phyloP scores from a whole-genome alignment of 64 coral and sea anemone genomes.

The Dendrophyllia cribrosa region DNA sequence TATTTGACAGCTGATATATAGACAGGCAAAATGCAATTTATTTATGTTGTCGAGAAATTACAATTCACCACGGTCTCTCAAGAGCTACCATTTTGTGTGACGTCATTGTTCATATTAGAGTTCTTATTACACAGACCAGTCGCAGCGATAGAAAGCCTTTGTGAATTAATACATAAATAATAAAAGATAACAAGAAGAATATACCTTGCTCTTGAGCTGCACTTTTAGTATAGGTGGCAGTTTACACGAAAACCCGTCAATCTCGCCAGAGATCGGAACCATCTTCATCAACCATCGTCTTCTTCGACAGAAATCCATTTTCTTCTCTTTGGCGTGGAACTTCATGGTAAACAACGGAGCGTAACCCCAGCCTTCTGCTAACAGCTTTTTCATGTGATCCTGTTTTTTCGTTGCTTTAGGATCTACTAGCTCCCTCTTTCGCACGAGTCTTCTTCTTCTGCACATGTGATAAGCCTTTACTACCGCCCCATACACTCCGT shows the following conservation, averaged over 20 bases:
- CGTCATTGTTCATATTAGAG: too few relatives aligned
- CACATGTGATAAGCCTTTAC: conserved; percentile 89
- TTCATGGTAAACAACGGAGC: conserved; percentile 71
- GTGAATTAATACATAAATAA: too few relatives aligned
- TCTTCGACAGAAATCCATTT: conserved; percentile 85
- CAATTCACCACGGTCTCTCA: too few relatives aligned
- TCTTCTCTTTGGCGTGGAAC: conserved; percentile 82
- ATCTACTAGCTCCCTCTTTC: conserved; percentile 72
- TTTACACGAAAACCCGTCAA: conserved; percentile 37
- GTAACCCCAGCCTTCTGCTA: conserved; percentile 89
- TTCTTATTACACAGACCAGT: too few relatives aligned
- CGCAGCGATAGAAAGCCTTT: too few relatives aligned
- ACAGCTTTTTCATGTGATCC: conserved; percentile 79
- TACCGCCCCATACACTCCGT: conserved; percentile 80
- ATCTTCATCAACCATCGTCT: conserved; percentile 78
- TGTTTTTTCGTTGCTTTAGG: conserved; percentile 77
- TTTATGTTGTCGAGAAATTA: too few relatives aligned
- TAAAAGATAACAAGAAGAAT: not conserved
- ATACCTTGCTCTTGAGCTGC: conserved; percentile 81
- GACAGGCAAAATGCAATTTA: too few relatives aligned
- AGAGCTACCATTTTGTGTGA: too few relatives aligned
- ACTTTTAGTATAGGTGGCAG: conserved; percentile 74
- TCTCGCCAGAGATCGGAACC: conserved; percentile 37
- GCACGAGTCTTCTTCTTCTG: conserved; percentile 75
- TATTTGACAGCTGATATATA: not conserved